phyloP scores from a whole-genome alignment of 2,797 vertebrate species.

The Poeciliopsis turneri region DNA sequence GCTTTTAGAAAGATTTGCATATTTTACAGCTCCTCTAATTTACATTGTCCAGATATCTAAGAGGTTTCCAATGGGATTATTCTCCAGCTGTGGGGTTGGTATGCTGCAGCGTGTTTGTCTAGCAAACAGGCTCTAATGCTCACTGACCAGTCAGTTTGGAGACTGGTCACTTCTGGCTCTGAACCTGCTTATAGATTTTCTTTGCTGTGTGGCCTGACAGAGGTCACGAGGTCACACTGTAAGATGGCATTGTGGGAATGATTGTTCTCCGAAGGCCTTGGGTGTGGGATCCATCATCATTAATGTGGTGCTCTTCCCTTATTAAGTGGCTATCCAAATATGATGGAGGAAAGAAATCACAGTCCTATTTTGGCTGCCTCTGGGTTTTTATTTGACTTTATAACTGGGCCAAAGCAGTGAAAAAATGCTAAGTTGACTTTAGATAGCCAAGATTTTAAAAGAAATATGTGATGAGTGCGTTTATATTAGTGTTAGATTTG shows the following conservation, averaged over 20 bases:
- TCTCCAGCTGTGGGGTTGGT: conserved; percentile 63
- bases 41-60: conserved; percentile 63
- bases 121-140: conserved; percentile 68
- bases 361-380: conserved; percentile 82
- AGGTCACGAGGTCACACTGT: conserved; percentile 91
- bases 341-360: conserved; percentile 83
- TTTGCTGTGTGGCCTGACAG: conserved; percentile 90
- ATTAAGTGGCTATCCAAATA: conserved; percentile 88
- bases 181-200: conserved; percentile 93
- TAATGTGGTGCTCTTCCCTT: conserved; percentile 89
- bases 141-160: conserved; percentile 67
- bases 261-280: conserved; percentile 90
- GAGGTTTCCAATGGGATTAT: conserved; percentile 72
- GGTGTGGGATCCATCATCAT: conserved; percentile 96
- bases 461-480: conserved; percentile 27
- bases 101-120: conserved; percentile 72
- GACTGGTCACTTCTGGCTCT: conserved; percentile 80
- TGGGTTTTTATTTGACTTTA: conserved; percentile 72
- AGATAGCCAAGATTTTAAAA: conserved; percentile 36
- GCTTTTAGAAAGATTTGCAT: conserved; percentile 78
- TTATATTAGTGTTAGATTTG: conserved; percentile 1
- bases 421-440: conserved; percentile 84
- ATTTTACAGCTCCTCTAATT: conserved; percentile 70
- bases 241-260: conserved; percentile 92
- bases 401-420: conserved; percentile 84